Conservation (phyloP, 2,888 invertebrate species). For the Diadromus collaris region DNA sequence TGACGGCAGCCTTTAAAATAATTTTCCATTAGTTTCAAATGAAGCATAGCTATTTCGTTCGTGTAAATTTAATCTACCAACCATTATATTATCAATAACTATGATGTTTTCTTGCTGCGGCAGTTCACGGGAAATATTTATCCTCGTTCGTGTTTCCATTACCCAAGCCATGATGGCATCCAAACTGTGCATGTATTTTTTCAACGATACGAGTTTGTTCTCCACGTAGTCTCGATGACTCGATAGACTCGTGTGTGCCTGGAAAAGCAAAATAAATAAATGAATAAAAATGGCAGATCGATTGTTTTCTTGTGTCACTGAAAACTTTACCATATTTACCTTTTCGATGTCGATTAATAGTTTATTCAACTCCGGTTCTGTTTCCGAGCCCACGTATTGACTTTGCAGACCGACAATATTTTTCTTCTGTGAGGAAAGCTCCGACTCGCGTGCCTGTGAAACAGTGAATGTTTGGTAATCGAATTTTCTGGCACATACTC, state of each 20-base stretch:
- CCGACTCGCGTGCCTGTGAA: conserved; percentile 83
- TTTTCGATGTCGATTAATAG: conserved; percentile 78
- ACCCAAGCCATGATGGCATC: conserved; percentile 82
- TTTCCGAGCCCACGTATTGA: conserved; percentile 72
- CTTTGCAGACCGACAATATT: conserved; percentile 80
- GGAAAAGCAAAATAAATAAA: neutral
- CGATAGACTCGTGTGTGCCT: conserved; percentile 79
- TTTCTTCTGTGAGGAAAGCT: conserved; percentile 81
- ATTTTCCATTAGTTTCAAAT: conserved; percentile 1
- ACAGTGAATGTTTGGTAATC: conserved; percentile 48
- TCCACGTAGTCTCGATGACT: conserved; percentile 83
- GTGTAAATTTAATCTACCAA: conserved; percentile 63
- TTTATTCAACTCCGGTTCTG: conserved; percentile 75
- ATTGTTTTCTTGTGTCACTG: neutral
- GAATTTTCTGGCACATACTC: conserved; percentile 29
- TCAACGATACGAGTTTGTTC: conserved; percentile 82
- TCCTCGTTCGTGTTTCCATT: conserved; percentile 80
- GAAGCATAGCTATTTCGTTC: neutral
- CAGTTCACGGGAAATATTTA: conserved; percentile 80
- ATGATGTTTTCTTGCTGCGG: conserved; percentile 78
- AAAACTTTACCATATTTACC: conserved; percentile 66
- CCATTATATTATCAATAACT: conserved; percentile 80
- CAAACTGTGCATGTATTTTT: conserved; percentile 82
- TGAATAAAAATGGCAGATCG: conserved; percentile 1
- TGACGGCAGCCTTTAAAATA: conserved; percentile 78